These are phyloP conservation scores for Strongylocentrotus purpuratus DNA, from an alignment of 35 echinoderm and acorn worm genomes.

Conservation along the genomic window DNA sequence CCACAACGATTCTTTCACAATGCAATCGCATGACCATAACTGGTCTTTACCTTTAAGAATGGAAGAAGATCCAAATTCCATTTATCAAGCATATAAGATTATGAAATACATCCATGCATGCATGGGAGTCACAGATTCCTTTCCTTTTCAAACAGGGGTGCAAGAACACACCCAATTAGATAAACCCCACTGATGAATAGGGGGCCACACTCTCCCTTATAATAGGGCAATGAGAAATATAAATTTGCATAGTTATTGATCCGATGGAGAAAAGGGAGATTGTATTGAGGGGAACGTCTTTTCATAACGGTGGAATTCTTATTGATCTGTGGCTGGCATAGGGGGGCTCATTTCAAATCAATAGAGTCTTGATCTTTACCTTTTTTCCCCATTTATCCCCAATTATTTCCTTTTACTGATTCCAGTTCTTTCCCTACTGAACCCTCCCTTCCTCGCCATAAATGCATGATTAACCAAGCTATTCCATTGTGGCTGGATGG, in stretches of 20 bases:
- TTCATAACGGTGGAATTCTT: conserved; percentile 21
- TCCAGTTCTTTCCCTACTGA: neutral
- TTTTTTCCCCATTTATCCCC: neutral
- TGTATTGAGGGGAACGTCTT: neutral
- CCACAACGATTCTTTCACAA: no score
- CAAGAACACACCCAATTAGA: neutral
- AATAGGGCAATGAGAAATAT: conserved; percentile 27
- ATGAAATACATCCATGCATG: no score
- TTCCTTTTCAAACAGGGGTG: neutral
- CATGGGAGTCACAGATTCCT: neutral
- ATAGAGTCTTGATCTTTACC: neutral
- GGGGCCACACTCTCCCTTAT: neutral
- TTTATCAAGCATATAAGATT: neutral
- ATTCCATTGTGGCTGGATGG: no score
- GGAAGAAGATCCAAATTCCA: neutral
- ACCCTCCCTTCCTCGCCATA: no score
- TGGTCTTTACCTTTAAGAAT: no score
- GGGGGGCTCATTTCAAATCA: neutral
- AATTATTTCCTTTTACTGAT: neutral
- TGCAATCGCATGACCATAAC: no score
- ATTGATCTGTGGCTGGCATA: neutral
- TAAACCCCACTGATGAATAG: neutral
- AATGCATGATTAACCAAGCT: no score
- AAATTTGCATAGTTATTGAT: conserved; percentile 51
- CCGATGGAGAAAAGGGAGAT: neutral